Evolutionary conservation across 2,113 vertebrate species (phyloP).

Genomic region (Riparia riparia): DNA sequence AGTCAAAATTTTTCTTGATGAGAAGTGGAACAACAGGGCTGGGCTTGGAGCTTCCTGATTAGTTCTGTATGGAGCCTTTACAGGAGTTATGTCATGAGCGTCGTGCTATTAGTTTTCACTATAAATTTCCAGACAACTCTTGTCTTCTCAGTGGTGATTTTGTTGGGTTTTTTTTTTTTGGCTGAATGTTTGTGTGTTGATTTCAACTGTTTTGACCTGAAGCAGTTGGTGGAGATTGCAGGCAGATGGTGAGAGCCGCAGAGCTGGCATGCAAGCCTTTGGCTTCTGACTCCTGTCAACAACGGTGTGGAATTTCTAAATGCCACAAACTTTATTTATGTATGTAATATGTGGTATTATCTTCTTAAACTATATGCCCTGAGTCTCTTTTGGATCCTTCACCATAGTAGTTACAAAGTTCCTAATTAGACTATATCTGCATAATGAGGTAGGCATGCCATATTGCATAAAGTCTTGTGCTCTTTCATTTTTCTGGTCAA

Average conservation of each 20-base stretch:
- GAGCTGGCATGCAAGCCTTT: neutral
- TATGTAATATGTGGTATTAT: neutral
- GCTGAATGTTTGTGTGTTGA: neutral
- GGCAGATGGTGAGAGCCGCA: neutral
- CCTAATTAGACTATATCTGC: conserved; percentile 20
- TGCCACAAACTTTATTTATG: conserved; percentile 20
- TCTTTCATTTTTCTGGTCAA: conserved; percentile 20
- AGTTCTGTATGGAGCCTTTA: neutral
- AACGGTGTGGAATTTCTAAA: neutral
- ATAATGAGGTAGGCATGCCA: neutral
- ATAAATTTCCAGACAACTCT: neutral
- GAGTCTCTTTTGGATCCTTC: conserved; percentile 26
- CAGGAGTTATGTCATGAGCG: neutral
- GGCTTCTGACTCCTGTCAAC: neutral
- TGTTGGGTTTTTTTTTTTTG: neutral
- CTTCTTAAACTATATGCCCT: neutral
- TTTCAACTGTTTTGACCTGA: neutral
- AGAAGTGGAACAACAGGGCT: neutral
- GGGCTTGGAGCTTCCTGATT: neutral
- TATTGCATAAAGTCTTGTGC: neutral
- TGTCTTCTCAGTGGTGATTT: neutral
- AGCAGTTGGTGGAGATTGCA: neutral
- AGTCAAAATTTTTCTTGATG: neutral
- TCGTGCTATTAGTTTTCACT: neutral
- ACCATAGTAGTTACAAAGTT: neutral